Conservation (phyloP, 2,797 vertebrate genomes). For the Nannoperca australis region DNA sequence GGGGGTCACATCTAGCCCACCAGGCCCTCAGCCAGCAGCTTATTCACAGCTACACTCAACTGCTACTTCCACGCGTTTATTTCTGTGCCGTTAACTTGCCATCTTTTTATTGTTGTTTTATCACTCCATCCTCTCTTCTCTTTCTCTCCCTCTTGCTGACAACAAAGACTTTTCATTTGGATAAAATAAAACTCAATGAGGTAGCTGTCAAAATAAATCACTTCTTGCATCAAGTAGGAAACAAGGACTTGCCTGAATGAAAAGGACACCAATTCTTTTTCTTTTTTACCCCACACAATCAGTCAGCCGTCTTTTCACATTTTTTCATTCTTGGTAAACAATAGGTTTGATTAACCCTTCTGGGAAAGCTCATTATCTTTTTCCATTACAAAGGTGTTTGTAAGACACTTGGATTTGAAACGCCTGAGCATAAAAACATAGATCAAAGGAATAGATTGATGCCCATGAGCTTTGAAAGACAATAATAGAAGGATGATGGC, state of each 20-base stretch:
- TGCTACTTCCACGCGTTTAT: conserved; percentile 44
- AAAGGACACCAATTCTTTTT: conserved; percentile 45
- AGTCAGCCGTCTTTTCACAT: conserved; percentile 72
- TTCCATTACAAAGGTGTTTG: conserved; percentile 79
- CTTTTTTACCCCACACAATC: conserved; percentile 50
- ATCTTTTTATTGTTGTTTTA: conserved; percentile 39
- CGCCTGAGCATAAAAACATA: conserved; percentile 1
- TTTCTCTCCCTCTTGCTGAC: conserved; percentile 13
- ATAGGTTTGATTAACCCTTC: conserved; percentile 78
- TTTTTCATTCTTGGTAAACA: conserved; percentile 69
- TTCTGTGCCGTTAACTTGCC: conserved; percentile 26
- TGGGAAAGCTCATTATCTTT: conserved; percentile 74
- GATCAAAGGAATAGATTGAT: conserved; percentile 65
- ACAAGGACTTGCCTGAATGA: conserved; percentile 54
- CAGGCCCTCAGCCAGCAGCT: conserved; percentile 56
- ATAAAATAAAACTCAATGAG: conserved; percentile 74
- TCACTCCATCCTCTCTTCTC: background rate
- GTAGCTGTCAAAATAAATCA: conserved; percentile 83
- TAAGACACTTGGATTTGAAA: conserved; percentile 60
- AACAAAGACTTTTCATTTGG: conserved; percentile 73
- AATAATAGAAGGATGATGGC: conserved; percentile 39
- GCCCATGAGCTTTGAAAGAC: conserved; percentile 16
- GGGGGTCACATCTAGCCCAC: conserved; percentile 67
- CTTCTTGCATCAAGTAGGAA: conserved; percentile 69
- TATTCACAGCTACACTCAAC: conserved; percentile 39